Evolutionary conservation across 2,797 vertebrate species (phyloP).

Genomic region (Lutjanus campechanus): DNA sequence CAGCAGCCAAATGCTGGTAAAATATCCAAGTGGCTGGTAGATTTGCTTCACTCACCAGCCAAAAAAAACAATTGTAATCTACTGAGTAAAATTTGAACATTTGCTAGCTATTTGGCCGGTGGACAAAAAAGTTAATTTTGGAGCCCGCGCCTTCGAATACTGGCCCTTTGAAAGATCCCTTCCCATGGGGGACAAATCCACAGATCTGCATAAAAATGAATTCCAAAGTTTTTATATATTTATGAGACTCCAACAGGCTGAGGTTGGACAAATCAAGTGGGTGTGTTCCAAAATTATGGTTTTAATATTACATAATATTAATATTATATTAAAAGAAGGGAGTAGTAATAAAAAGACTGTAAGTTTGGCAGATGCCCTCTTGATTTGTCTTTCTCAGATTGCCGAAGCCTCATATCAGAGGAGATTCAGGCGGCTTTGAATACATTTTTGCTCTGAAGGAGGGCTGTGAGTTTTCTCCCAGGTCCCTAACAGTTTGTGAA

Average conservation of each 20-base stretch:
- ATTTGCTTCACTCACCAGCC: too few relatives aligned
- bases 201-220: neutral
- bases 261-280: neutral
- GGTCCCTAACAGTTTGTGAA: too few relatives aligned
- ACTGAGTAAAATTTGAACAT: too few relatives aligned
- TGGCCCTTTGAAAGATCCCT: neutral
- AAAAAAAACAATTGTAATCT: too few relatives aligned
- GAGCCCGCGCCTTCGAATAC: too few relatives aligned
- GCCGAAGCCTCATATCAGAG: neutral
- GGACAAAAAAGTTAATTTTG: too few relatives aligned
- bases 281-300: neutral
- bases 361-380: neutral
- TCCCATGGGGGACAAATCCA: neutral
- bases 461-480: neutral
- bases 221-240: neutral
- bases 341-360: neutral
- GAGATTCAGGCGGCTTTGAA: neutral
- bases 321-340: too few relatives aligned
- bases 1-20: too few relatives aligned
- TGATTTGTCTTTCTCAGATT: slow-evolving; percentile 1
- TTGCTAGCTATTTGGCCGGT: too few relatives aligned
- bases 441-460: neutral
- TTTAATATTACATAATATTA: too few relatives aligned
- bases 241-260: neutral
- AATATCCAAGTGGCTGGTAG: too few relatives aligned